Evolutionary conservation across 1,140 invertebrate genomes (phyloP), one percentile per base, ranked within the genome.

Genomic region (Drosophila subpulchrella): DNA sequence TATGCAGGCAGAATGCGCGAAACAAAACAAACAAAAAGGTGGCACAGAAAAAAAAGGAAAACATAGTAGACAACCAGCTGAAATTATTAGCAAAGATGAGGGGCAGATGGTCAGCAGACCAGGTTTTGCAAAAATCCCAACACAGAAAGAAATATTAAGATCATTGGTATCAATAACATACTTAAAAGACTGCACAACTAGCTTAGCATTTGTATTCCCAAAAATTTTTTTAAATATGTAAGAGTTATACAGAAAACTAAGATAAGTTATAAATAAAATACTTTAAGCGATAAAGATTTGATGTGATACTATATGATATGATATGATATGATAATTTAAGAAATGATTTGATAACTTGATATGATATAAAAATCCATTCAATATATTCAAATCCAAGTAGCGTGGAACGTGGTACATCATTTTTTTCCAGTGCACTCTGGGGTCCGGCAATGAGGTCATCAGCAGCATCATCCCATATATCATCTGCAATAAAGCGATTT

Each of bases 71-170:
- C 75, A 72, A 73, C 12, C 70, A 80, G 66, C 73, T 81, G 77
- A 90, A 90, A 89, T 81, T 90, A 89, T 89, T 89, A 89, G 85
- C 74, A 60, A 81, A 78, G 76, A 74, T 84, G 76, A 70, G 81
- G 56, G 63, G 75, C 75, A 73, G 61, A 66, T 74, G 72, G 62
- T 53, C 54, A 54, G 73, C 61, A 41, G 61, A 60, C 58, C 48
- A 59, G 36, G 32, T 67, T 77, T 47, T 62, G 60, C 57, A 47
- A 62, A 66, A 56, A 38, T 46, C 80, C 62, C 38, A 12, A 5
- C 60, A 63, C 55, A 15, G 60, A 2, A 8, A 60, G 13, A 63
- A 63, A 27, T 6, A 0, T 24, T 4, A 4, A 11, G 3, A 34
- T 3, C 24, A 2, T 38, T 38, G 4, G 11, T 3, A 12, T 38